A percentile compares a stretch with the other conserved stretches of the same genome.
phyloP scores from a whole-genome alignment of 2,797 vertebrate genomes.

The Pempheris klunzingeri region DNA sequence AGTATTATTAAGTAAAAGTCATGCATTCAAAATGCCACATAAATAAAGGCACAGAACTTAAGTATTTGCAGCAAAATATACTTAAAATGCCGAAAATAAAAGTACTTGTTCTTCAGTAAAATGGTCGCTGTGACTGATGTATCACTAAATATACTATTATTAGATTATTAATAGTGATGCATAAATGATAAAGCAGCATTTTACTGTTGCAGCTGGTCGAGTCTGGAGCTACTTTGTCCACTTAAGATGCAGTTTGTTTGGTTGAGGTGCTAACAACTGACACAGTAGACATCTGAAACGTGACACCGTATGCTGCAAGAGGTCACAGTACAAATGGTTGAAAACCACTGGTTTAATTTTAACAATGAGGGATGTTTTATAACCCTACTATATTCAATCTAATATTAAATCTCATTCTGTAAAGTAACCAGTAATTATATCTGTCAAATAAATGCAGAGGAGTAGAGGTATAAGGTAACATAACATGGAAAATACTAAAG shows the following conservation, averaged over 20 bases:
- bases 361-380: neutral
- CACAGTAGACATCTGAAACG: neutral
- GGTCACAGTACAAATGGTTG: too few species aligned
- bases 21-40: slow-evolving; percentile 14
- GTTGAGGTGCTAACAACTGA: neutral
- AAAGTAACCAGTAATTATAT: too few species aligned
- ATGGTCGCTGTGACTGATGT: neutral
- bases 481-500: neutral
- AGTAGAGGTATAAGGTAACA: neutral
- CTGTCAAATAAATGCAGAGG: neutral
- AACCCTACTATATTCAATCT: neutral
- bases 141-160: too few species aligned
- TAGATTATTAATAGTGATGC: neutral
- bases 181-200: neutral
- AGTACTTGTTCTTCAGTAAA: neutral
- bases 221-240: neutral
- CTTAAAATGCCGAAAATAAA: neutral
- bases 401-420: too few species aligned
- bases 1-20: neutral
- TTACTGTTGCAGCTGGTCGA: neutral
- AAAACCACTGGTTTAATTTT: neutral
- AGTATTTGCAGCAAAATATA: too few species aligned
- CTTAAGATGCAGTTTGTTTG: neutral
- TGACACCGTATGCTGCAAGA: too few species aligned
- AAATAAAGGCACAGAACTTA: too few species aligned